Evolutionary conservation across 2,888 invertebrate species (phyloP), one percentile per base, ranked within the genome.

Genomic region (Ligdia adustata): DNA sequence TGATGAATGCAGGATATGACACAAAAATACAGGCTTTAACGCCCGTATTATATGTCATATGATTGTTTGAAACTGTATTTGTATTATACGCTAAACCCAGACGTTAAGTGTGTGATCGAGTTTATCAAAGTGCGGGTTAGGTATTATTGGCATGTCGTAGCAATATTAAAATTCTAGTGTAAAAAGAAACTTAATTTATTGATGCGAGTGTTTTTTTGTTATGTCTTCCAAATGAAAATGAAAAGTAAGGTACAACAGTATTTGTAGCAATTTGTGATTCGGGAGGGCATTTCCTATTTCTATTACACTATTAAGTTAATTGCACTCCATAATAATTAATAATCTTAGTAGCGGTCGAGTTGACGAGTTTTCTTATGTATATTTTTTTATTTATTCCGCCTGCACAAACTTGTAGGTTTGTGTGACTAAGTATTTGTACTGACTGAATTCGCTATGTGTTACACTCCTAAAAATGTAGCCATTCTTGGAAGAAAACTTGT

Each of bases 271-370:
- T 62, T 68, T 60, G 60, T 58, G 71, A 62, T 68, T 69, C 73
- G 80, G 84, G 83, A 76, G 88, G 86, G 86, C 80, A 75, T 81
- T 86, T 88, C 88, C 85, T 86, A 83, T 78, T 46, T 75, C 68
- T 79, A 73, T 74, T 80, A 84, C 80, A 79, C 79, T 82, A 79
- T 82, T 84, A 83, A 82, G 82, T 82, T 86, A 79, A 78, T 77
- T 82, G 82, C 86, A 85, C 84, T 82, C 77, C 80, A 80, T 79
- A 75, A 74, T 77, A 42, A 33, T 48, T 48, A 48, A 37, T 66
- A 70, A 68, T 74, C 69, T 69, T 67, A 60, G 53, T 62, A 59
- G 56, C 58, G 56, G 60, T 57, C 56, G 61, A 58, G 61, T 58
- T 55, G 65, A 64, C 35, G 47, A 47, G 41, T 27, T 16, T 3